Evolutionary conservation across 2,797 vertebrate species (phyloP).

Genomic region (Mycteria americana): DNA sequence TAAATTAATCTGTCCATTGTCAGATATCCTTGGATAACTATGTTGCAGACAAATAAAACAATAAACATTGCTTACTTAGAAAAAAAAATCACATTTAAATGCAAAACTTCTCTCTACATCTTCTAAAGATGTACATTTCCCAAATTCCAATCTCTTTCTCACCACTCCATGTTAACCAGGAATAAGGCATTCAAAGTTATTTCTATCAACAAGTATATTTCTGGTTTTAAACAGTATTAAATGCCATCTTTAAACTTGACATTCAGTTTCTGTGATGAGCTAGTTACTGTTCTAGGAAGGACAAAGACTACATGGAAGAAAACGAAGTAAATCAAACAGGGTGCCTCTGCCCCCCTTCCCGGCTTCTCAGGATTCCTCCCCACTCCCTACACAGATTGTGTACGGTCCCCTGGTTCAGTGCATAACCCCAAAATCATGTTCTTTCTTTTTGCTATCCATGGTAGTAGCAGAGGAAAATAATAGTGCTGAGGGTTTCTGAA

Average conservation of each 20-base stretch:
- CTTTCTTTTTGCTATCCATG: background rate
- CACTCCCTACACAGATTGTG: background rate
- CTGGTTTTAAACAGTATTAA: background rate
- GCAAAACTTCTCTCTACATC: background rate
- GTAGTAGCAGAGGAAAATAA: background rate
- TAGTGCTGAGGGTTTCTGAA: background rate
- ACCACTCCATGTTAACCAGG: background rate
- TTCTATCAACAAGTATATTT: background rate
- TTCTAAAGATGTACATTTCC: background rate
- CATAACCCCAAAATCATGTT: background rate
- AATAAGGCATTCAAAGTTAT: background rate
- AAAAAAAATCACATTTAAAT: background rate
- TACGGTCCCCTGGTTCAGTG: background rate
- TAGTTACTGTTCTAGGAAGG: background rate
- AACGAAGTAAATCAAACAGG: background rate
- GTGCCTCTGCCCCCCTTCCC: background rate
- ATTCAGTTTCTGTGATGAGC: background rate
- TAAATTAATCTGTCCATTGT: background rate
- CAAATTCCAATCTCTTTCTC: background rate
- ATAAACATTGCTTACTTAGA: background rate
- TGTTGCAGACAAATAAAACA: background rate
- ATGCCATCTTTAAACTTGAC: background rate
- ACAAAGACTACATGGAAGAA: background rate
- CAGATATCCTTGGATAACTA: slow-evolving; percentile 19
- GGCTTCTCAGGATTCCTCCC: background rate